Conservation (phyloP, 2,113 vertebrate species). For the Cervus canadensis region DNA sequence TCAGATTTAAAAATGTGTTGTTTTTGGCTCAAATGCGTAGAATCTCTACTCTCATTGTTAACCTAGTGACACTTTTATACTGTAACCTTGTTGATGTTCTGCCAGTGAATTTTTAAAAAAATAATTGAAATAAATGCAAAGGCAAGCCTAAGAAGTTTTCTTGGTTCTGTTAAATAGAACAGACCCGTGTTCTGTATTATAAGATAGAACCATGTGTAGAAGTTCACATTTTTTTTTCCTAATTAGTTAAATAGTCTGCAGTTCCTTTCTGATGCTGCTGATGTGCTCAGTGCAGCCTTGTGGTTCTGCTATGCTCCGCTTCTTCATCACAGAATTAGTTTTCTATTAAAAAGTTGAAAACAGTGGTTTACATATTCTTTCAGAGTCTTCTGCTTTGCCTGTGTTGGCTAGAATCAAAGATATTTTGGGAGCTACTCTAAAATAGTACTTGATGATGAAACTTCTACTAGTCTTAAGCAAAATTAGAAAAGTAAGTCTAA, state of each 20-base stretch:
- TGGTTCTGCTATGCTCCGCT: background rate
- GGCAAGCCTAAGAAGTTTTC: background rate
- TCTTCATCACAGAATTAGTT: background rate
- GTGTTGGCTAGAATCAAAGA: background rate
- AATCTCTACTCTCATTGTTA: background rate
- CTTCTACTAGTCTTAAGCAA: background rate
- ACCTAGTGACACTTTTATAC: background rate
- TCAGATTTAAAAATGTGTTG: background rate
- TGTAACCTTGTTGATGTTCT: background rate
- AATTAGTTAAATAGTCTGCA: background rate
- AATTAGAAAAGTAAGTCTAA: background rate
- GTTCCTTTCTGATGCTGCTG: background rate
- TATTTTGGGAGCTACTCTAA: background rate
- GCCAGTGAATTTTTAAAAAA: background rate
- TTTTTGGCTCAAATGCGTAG: background rate
- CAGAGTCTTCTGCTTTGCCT: background rate
- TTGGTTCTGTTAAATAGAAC: background rate
- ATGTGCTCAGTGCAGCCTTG: background rate
- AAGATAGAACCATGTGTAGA: background rate
- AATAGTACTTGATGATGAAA: background rate
- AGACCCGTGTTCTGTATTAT: background rate
- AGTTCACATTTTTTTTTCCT: background rate
- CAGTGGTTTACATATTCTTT: background rate
- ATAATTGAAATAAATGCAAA: background rate
- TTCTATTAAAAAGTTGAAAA: background rate